These are phyloP conservation scores for Egretta garzetta DNA, from an alignment of 2,113 vertebrate species.

Conservation along the genomic window DNA sequence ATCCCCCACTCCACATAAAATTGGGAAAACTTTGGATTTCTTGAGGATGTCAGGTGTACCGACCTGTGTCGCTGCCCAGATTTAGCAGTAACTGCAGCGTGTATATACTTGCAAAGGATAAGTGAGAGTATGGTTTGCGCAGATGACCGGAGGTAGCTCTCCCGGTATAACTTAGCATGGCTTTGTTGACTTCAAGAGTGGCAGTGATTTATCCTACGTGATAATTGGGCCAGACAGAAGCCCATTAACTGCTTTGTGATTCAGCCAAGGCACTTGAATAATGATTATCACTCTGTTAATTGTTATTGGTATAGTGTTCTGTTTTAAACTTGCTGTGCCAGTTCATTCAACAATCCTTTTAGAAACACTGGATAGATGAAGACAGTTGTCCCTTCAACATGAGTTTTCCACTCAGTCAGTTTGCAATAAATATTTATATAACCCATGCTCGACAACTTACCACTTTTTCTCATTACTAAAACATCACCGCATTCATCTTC, in stretches of 20 bases:
- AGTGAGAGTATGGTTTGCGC: background rate
- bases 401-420: background rate
- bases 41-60: background rate
- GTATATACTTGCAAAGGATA: background rate
- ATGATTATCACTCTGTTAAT: background rate
- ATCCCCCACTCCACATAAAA: background rate
- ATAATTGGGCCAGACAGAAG: background rate
- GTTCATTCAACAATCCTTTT: background rate
- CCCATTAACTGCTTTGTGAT: background rate
- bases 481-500: constrained; percentile 84
- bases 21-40: background rate
- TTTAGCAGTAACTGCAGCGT: background rate
- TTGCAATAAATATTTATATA: background rate
- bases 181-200: background rate
- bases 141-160: background rate
- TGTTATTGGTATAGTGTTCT: background rate
- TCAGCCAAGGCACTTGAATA: background rate
- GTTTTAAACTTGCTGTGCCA: background rate
- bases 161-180: background rate
- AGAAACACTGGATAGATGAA: background rate
- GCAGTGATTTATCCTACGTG: background rate
- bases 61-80: background rate
- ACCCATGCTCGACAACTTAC: constrained; percentile 41
- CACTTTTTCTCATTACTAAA: constrained; percentile 85
- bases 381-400: background rate